phyloP scores from a whole-genome alignment of 2,797 vertebrate species.

The Apodemus agrarius region DNA sequence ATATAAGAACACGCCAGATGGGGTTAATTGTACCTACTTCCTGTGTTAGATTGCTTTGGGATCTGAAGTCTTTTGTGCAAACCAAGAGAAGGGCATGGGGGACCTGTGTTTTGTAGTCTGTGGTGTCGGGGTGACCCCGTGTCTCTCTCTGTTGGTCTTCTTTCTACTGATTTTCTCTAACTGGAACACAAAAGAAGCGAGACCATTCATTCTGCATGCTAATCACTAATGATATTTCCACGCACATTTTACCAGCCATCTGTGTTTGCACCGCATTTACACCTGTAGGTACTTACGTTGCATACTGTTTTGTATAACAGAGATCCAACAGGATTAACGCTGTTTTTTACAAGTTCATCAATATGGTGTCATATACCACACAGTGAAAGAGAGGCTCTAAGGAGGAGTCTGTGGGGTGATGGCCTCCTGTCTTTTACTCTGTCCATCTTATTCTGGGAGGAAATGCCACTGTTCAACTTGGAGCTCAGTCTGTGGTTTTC shows the following conservation, averaged over 20 bases:
- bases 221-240: constrained; percentile 40
- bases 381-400: not conserved
- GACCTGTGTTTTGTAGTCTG: not conserved
- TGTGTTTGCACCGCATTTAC: not conserved
- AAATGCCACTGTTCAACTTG: not conserved
- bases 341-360: constrained; percentile 8
- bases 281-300: not conserved
- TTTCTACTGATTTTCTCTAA: constrained; percentile 17
- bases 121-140: not conserved
- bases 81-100: not conserved
- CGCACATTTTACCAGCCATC: not conserved
- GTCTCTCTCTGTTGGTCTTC: not conserved
- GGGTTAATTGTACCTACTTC: not conserved
- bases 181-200: constrained; percentile 15
- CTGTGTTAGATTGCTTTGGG: not conserved
- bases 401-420: not conserved
- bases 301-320: not conserved
- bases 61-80: not conserved
- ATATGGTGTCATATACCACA: not conserved
- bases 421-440: constrained; percentile 12
- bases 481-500: constrained; percentile 3
- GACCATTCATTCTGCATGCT: not conserved
- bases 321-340: not conserved
- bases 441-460: not conserved
- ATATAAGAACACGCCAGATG: constrained; percentile 16